These are phyloP conservation scores for Oxytorus armatus DNA, from an alignment of 2,888 invertebrate species.

Conservation along the genomic window DNA sequence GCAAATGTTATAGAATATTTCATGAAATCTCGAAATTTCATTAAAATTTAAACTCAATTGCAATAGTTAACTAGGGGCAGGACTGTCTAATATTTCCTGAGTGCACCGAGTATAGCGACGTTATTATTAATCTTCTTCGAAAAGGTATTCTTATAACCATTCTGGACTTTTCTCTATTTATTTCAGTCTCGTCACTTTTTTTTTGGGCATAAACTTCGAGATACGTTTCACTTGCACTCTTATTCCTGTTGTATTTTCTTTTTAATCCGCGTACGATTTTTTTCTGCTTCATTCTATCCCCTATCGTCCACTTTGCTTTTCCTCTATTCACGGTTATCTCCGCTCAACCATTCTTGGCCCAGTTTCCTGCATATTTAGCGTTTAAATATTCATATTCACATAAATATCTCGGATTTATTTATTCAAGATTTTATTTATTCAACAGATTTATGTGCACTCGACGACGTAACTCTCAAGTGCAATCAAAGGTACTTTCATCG, in stretches of 20 bases:
- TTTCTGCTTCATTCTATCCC: neutral
- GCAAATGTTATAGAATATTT: no score
- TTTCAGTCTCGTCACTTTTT: neutral
- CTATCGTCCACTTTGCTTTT: neutral
- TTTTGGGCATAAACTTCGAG: neutral
- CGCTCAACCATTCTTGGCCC: neutral
- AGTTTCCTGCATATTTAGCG: neutral
- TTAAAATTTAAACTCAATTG: no score
- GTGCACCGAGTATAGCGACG: no score
- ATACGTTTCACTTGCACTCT: neutral
- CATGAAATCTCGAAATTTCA: no score
- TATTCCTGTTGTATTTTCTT: neutral
- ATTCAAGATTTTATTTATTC: conserved; percentile 60
- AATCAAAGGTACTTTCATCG: conserved; percentile 2
- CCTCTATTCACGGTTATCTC: neutral
- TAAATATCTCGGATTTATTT: conserved; percentile 41
- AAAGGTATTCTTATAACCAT: neutral
- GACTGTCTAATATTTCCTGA: no score
- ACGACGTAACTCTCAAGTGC: conserved; percentile 12
- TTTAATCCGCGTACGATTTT: neutral
- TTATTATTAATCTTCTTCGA: conserved; percentile 12
- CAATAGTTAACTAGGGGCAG: no score
- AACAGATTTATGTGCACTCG: conserved; percentile 29
- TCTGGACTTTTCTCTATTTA: neutral
- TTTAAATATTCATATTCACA: conserved; percentile 36